Evolutionary conservation across 2,888 invertebrate genomes (phyloP), one percentile per base, ranked within the genome.

Genomic region (Harpalus rufipes): DNA sequence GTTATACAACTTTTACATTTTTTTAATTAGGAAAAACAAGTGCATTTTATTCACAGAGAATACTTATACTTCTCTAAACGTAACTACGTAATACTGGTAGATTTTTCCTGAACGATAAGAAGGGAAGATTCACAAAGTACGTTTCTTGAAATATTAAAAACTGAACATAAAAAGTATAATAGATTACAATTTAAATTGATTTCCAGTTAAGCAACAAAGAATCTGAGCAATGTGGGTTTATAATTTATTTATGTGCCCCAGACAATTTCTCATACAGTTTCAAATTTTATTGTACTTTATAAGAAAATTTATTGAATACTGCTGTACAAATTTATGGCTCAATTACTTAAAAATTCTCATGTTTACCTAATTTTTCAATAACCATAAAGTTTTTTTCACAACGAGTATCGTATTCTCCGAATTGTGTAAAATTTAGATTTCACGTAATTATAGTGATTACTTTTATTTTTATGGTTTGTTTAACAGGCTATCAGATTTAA

Each of bases 401-500:
- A 21, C 72, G 14, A 44, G 72, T 74, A 41, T 74, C 72, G 44
- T 14, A 44, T 74, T 74, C 72, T 74, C 10, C 18, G 72, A 74
- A 74, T 16, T n/a, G 72, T 41, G 72, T 74, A 74, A 74, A 78
- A 25, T 58, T 58, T 58, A 21, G 32, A 78, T 58, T 58, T 58
- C n/a, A 44, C 21, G 58, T 78, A 78, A 78, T 78, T 78, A 58
- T 78, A 8, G 21, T 58, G 16, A 58, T 78, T 78, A 78, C 58
- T 58, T 21, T 25, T 21, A 78, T 83, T 83, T 83, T 83, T 83
- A 74, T 59, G 51, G 72, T 58, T 74, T 83, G 83, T 83, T 72
- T 76, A 83, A 76, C 83, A 61, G 61, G 61, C 74, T 83, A 83
- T 83, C 76, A 74, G 39, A 18, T 76, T 76, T 83, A 72, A 83